Base-by-base conservation (phyloP, 1,140 invertebrate genomes). In the Helicoverpa armigera region DNA sequence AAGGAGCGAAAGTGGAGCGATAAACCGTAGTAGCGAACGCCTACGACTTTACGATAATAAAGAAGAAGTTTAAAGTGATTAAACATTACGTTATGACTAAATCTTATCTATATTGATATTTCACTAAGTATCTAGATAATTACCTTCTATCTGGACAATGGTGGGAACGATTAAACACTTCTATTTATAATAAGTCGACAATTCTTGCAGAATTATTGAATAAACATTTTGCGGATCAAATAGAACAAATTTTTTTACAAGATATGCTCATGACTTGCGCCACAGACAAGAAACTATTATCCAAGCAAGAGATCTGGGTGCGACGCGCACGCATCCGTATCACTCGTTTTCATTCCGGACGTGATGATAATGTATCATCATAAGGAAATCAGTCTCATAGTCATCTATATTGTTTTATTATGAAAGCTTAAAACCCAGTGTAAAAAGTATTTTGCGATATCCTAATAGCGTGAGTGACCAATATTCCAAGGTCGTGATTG, bases 1-100 rank as follows among this genome's bases (percentile, higher is more conserved):
- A 77, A 82, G 54, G n/a, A 51, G 80, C 43, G 80, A 82, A 82
- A 77, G 80, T 82, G 16, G 80, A 78, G 74, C 80, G 75, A 72
- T 35, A 43, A 54, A 73, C 78, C 35, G 69, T 79, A 72, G 58
- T 61, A 31, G 7, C 69, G 29, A n/a, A 54, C 69, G 69, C 29
- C 53, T 72, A 72, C 50, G 48, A 54, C 69, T 16, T 69, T 69
- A 43, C 18, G 11, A 69, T 69, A 43, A 69, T 69, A 69, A 69
- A 51, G 31, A 48, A 67, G 63, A 23, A 23, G 23, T 23, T 23
- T 7, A 43, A 43, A 43, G 35, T 43, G 35, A 43, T 43, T 43
- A 43, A 43, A 43, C 35, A 43, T 7, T 43, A 43, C 9, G 35
- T 43, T 43, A 43, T 43, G 35, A 43, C 9, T 43, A 43, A 35